Percentiles rank a stretch among this genome's conserved stretches.
Conservation (phyloP, 2,888 invertebrate genomes). For the Hyalella azteca region DNA sequence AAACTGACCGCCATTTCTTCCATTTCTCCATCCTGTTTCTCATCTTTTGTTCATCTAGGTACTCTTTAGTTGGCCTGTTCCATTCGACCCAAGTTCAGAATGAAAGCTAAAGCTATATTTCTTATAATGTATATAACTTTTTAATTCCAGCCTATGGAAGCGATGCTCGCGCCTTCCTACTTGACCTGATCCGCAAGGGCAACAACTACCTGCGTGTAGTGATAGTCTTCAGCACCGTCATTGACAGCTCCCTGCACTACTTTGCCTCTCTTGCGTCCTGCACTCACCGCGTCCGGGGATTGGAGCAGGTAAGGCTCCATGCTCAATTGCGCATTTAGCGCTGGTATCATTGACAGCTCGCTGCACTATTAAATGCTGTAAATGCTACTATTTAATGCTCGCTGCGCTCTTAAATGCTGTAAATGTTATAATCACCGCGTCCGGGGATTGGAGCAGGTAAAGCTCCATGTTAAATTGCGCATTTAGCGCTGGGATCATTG, state of each 20-base stretch:
- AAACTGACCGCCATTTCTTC: too few relatives aligned
- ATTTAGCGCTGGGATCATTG: too few relatives aligned
- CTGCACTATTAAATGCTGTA: not conserved
- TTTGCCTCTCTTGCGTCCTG: not conserved
- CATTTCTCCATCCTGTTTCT: too few relatives aligned
- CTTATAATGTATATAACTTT: too few relatives aligned
- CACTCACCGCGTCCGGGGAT: not conserved
- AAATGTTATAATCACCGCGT: not conserved
- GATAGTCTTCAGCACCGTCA: slow-evolving; percentile 6
- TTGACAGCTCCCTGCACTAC: not conserved
- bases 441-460: not conserved
- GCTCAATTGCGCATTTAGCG: too few relatives aligned
- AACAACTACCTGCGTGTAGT: slow-evolving; percentile 4
- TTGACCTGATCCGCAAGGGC: slow-evolving; percentile 6
- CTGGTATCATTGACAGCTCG: not conserved
- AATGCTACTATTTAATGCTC: too few relatives aligned
- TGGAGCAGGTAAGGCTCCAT: not conserved
- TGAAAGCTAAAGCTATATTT: too few relatives aligned
- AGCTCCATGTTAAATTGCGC: too few relatives aligned
- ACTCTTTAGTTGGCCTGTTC: too few relatives aligned
- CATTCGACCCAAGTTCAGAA: too few relatives aligned
- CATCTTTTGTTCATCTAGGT: too few relatives aligned
- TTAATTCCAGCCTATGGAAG: not conserved
- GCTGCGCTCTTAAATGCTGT: not conserved
- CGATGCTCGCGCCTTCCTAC: not conserved